These are phyloP conservation scores for Gambelia wislizenii DNA, from an alignment of 2,797 vertebrate species.

Conservation along the genomic window DNA sequence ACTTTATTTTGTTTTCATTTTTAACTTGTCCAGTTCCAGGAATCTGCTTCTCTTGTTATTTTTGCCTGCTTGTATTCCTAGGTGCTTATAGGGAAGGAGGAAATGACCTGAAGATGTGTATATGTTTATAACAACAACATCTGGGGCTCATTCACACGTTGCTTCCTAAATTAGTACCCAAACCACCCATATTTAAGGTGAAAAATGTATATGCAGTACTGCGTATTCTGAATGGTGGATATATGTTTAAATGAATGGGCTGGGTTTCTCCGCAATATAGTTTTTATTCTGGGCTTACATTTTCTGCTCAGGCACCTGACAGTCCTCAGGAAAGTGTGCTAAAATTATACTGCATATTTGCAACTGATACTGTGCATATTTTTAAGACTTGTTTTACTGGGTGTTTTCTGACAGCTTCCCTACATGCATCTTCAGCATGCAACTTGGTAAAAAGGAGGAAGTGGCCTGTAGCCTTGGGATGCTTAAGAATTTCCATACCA, in stretches of 20 bases:
- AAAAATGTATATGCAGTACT: not conserved
- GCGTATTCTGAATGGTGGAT: not conserved
- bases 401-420: not conserved
- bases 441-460: not conserved
- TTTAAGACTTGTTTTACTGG: not conserved
- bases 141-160: not conserved
- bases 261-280: not conserved
- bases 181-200: not conserved
- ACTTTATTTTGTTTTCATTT: not conserved
- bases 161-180: not conserved
- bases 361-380: not conserved
- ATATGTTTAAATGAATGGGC: not conserved
- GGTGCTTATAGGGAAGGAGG: not conserved
- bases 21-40: not conserved
- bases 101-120: not conserved
- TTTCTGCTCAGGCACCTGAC: not conserved
- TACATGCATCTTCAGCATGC: not conserved
- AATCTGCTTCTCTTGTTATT: not conserved
- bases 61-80: constrained; percentile 5
- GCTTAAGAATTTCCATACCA: too few relatives aligned
- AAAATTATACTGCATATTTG: not conserved
- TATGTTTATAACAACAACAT: not conserved
- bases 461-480: not conserved
- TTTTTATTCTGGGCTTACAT: not conserved
- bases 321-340: not conserved